A percentile compares a stretch with the other conserved stretches of the same genome.
Evolutionary conservation across 2,888 invertebrate genomes (phyloP).

Genomic region (Ormyrus rosae): DNA sequence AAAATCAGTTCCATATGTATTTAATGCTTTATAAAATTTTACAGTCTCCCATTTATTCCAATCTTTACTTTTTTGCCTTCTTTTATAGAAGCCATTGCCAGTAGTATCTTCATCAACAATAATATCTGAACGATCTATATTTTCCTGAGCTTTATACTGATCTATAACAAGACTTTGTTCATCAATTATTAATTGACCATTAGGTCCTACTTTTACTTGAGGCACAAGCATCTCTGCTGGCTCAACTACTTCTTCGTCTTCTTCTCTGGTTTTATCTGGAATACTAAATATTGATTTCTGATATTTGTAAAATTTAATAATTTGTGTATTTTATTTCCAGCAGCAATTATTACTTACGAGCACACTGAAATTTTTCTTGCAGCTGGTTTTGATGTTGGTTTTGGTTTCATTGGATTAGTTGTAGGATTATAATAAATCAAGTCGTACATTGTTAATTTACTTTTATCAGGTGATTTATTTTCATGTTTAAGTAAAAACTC

Average conservation of each 20-base stretch:
- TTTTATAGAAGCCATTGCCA: constrained; percentile 81
- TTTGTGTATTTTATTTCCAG: not conserved
- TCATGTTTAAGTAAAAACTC: constrained; percentile 78
- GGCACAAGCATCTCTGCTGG: constrained; percentile 82
- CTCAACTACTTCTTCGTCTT: constrained; percentile 71
- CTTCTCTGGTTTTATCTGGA: constrained; percentile 61
- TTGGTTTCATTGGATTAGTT: constrained; percentile 82
- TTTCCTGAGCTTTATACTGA: constrained; percentile 82
- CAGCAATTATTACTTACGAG: constrained; percentile 64
- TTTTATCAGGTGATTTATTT: constrained; percentile 79
- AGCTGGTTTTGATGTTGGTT: constrained; percentile 49
- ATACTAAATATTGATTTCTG: constrained; percentile 6
- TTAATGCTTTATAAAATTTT: constrained; percentile 93
- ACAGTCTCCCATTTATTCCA: constrained; percentile 89
- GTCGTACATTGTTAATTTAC: constrained; percentile 91
- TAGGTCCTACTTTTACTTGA: constrained; percentile 90
- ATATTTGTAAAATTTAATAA: not conserved
- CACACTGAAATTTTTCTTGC: constrained; percentile 58
- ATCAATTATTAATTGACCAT: constrained; percentile 90
- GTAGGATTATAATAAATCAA: constrained; percentile 93
- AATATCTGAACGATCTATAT: constrained; percentile 81
- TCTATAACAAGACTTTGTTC: constrained; percentile 90
- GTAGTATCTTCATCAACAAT: constrained; percentile 81
- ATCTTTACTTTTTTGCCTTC: constrained; percentile 83
- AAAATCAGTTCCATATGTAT: constrained; percentile 95